Evolutionary conservation across 2,113 vertebrate species (phyloP).

Genomic region (Setophaga petechia): DNA sequence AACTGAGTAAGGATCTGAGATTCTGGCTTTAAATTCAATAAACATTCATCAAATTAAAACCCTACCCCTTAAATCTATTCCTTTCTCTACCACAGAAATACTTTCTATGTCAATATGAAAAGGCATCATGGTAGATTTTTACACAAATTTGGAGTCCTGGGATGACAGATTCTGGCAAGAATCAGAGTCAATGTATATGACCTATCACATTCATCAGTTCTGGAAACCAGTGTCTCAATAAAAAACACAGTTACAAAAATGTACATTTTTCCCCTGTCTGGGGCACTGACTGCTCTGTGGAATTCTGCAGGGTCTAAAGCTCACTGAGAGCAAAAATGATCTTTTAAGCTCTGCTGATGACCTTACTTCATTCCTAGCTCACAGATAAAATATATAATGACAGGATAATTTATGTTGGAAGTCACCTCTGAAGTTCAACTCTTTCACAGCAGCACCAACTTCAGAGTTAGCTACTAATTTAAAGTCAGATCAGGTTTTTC

Average conservation of each 20-base stretch:
- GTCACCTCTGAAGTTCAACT: not conserved
- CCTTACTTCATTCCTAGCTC: not conserved
- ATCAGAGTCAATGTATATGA: not conserved
- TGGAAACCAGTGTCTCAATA: not conserved
- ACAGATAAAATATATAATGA: not conserved
- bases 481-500: not conserved
- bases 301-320: not conserved
- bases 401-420: not conserved
- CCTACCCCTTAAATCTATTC: not conserved
- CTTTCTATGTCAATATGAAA: not conserved
- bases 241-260: not conserved
- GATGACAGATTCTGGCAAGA: not conserved
- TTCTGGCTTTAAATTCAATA: not conserved
- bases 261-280: not conserved
- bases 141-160: not conserved
- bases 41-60: not conserved
- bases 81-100: not conserved
- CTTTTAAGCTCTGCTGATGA: not conserved
- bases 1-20: not conserved
- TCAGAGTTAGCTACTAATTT: not conserved
- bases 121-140: not conserved
- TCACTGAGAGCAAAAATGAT: not conserved
- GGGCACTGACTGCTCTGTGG: not conserved
- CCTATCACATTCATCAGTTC: not conserved
- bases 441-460: not conserved